Conservation (phyloP, 1,140 invertebrate genomes). For the honey bee (Apis mellifera) region DNA sequence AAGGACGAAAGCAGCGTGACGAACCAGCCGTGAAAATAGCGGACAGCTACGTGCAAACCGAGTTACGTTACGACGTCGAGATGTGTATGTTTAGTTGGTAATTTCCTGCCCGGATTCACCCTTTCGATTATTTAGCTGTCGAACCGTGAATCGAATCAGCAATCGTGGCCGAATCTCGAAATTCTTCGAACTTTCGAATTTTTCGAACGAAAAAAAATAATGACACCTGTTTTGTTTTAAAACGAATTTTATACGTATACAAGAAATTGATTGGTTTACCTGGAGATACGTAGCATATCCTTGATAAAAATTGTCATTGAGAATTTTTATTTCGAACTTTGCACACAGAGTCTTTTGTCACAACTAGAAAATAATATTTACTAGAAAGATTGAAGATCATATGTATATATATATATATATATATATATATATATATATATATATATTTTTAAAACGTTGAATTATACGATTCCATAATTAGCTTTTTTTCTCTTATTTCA, state of each 20-base stretch:
- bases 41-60: slow-evolving; percentile 77
- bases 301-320: no score
- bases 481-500: not conserved
- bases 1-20: slow-evolving; percentile 65
- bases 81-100: slow-evolving; percentile 56
- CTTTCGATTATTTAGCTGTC: slow-evolving; percentile 10
- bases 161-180: not conserved
- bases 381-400: no score
- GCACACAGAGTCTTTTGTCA: no score
- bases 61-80: slow-evolving; percentile 39
- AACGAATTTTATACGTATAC: no score
- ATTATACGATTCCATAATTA: not conserved
- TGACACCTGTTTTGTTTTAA: not conserved
- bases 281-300: no score
- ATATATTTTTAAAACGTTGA: not conserved
- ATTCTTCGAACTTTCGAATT: not conserved
- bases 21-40: slow-evolving; percentile 76
- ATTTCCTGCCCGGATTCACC: slow-evolving; percentile 24
- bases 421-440: no score
- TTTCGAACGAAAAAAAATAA: not conserved
- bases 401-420: no score
- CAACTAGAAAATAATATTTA: no score
- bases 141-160: slow-evolving; percentile 10
- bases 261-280: no score
- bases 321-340: no score